These are phyloP conservation scores for Sturnus vulgaris DNA, from an alignment of 2,113 vertebrate genomes.

Conservation along the genomic window DNA sequence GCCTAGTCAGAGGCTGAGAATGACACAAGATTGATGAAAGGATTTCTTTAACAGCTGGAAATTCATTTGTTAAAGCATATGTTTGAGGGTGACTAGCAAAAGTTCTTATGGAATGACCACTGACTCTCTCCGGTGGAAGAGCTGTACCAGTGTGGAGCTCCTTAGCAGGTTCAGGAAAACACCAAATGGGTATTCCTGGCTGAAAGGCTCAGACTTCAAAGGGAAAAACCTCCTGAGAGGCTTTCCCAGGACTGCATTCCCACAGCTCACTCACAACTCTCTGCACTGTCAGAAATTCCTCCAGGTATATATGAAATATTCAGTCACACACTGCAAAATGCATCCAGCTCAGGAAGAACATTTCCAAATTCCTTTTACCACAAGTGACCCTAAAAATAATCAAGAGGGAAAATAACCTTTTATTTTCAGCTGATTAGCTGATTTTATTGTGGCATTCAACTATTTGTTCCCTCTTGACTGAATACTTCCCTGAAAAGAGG, in stretches of 20 bases:
- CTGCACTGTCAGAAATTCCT: not conserved
- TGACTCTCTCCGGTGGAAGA: not conserved
- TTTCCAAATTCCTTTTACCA: not conserved
- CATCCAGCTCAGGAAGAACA: not conserved
- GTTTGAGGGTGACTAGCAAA: not conserved
- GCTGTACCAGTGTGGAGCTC: not conserved
- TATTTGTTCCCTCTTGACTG: not conserved
- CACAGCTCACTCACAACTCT: not conserved
- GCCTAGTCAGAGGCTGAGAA: not conserved
- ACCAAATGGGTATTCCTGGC: not conserved
- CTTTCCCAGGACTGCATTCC: not conserved
- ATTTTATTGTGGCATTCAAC: not conserved
- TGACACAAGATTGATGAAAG: not conserved
- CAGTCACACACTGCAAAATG: not conserved
- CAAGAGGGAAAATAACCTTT: not conserved
- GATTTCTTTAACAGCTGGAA: not conserved
- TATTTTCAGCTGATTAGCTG: not conserved
- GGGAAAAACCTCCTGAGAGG: not conserved
- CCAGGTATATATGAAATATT: not conserved
- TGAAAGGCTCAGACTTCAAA: not conserved
- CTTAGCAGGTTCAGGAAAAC: not conserved
- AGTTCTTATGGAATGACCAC: not conserved
- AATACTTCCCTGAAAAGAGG: not conserved
- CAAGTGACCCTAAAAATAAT: not conserved
- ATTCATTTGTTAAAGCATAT: not conserved